Conservation (phyloP, 2,888 invertebrate species). For the Digitonthophagus gazella region DNA sequence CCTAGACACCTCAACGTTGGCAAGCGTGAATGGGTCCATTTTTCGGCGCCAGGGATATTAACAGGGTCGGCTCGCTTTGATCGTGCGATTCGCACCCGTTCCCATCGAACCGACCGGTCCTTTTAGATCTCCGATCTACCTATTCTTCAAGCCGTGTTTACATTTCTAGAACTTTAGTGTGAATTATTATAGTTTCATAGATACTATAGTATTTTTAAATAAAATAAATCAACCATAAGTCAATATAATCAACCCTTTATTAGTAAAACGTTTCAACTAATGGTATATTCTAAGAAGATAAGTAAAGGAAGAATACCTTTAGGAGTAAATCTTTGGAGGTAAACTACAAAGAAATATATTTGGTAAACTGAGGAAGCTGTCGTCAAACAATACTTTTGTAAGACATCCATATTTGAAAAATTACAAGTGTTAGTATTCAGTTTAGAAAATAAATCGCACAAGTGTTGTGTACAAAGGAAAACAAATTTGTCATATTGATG, state of each 20-base stretch:
- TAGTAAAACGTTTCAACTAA: neutral
- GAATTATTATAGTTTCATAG: neutral
- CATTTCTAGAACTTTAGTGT: neutral
- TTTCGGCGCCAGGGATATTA: constrained; percentile 44
- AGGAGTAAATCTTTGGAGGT: neutral
- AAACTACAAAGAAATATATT: neutral
- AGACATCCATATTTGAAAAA: neutral
- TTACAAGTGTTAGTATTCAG: neutral
- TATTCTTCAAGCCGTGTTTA: neutral
- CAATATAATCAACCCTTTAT: neutral
- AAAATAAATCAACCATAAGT: neutral
- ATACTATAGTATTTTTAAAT: neutral
- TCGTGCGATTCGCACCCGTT: constrained; percentile 44
- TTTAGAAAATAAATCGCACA: neutral
- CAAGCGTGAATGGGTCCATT: constrained; percentile 45
- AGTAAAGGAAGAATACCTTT: neutral
- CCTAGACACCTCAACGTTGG: constrained; percentile 43
- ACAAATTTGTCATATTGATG: neutral
- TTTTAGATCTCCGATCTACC: neutral
- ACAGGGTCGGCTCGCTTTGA: constrained; percentile 42
- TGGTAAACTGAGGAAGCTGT: neutral
- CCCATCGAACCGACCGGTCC: constrained; percentile 26
- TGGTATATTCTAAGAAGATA: neutral
- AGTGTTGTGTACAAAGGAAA: neutral
- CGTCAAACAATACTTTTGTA: neutral